Evolutionary conservation across 2,888 invertebrate genomes (phyloP), one percentile per base, ranked within the genome.

Genomic region (Autographa gamma): DNA sequence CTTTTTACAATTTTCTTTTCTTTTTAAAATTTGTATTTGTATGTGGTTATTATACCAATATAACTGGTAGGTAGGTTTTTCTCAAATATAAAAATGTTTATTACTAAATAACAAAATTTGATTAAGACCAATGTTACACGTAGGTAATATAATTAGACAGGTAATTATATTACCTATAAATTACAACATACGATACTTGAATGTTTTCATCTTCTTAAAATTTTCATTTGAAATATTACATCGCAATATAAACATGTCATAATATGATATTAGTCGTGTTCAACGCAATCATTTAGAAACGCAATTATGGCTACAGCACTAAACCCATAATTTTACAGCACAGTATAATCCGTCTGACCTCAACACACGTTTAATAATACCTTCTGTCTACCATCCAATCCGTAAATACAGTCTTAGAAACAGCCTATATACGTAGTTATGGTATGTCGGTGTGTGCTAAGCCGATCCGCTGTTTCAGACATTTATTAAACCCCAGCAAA

Each of bases 401-500:
- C 63, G 64, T 68, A 67, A 66, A 71, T 48, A 63, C 31, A 25
- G 31, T 60, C 41, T 63, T 43, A 34, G 60, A 65, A 65, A 59
- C 31, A 61, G 11, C 13, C 60, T 41, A 11, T 38, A 38, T 38
- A 60, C 34, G 18, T 60, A 34, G 25, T 7, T 70, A 74, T 66
- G 60, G 59, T 34, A 73, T 63, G 58, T 41, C 67, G 48, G 54
- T 59, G 73, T 80, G 77, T 80, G 71, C 77, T 73, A 77, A 77
- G 76, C 72, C 81, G 77, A 84, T 83, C 72, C 66, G 75, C 79
- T 89, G 86, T 88, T 88, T 86, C 78, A 87, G 88, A 89, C 87
- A 86, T 89, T 88, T 86, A 88, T 87, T 87, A 87, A 86, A 85
- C 80, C 82, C 82, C 73, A 69, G 85, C 82, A 87, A 88, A 85